Base-by-base conservation (phyloP, 1,140 invertebrate species). In the Trachymyrmex cornetzi region DNA sequence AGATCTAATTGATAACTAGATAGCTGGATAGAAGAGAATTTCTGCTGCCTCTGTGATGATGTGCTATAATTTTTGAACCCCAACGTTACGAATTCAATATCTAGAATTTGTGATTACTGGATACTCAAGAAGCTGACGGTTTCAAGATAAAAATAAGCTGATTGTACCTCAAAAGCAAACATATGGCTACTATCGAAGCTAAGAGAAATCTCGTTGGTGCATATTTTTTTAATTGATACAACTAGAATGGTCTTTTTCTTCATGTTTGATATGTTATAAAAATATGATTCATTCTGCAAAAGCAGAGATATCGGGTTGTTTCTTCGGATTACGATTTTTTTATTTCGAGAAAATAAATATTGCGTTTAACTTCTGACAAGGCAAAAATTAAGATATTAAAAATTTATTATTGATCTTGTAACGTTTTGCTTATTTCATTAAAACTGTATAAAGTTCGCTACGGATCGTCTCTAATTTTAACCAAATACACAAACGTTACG, bases 341-440 rank as follows among this genome's bases (percentile, higher is more conserved):
- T 81, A 30, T 55, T 63, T 81, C 30, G 34, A n/a, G 19, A 19
- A 67, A 55, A 55, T 57, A 55, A 66, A 81, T n/a, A 69, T 48
- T 55, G 12, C 16, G n/a, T 7, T 27, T 48, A 50, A n/a, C 16
- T 19, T 59, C 9, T 69, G 55, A 14, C 11, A 27, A 44, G 55
- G 11, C n/a, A n/a, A 34, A n/a, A 44, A 22, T 72, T 7, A 72
- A 59, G 38, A 48, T 48, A 59, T 72, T 44, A 59, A 59, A 44
- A 14, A 50, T 71, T 44, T 71, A 48, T 59, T 67, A 16, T 82
- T 27, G 11, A 34, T 44, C 59, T 12, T 12, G 4, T 4, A 34
- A 22, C 3, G 6, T 59, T 75, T 24, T n/a, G 4, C 30, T 48
- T 27, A 44, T 38, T 44, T 57, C 3, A 19, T 24, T 22, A 27